These are phyloP conservation scores for Helicolenus hilgendorfi DNA, from an alignment of 2,797 vertebrate genomes.

Conservation along the genomic window DNA sequence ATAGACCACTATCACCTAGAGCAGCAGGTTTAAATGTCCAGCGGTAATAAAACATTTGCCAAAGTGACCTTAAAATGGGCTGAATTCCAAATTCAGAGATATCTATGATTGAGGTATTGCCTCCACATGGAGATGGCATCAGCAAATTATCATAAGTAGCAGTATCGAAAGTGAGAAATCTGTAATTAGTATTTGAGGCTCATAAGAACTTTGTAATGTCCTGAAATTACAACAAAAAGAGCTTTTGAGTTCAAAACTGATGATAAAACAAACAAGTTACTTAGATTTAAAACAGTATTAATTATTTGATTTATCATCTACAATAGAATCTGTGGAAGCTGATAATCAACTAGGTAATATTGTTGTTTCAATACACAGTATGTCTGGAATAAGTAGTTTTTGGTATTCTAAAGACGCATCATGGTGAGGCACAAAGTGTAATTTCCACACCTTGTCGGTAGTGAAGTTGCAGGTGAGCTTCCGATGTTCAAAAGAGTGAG, in stretches of 20 bases:
- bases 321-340: background rate
- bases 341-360: background rate
- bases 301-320: background rate
- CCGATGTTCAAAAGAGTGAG: constrained; percentile 93
- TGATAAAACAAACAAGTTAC: background rate
- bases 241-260: background rate
- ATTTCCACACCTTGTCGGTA: constrained; percentile 89
- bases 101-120: too few species aligned
- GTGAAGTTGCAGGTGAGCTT: constrained; percentile 95
- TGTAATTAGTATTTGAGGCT: background rate
- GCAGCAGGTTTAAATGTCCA: background rate
- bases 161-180: background rate
- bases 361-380: background rate
- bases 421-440: background rate
- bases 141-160: background rate
- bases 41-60: background rate
- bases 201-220: background rate
- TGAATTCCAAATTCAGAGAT: too few species aligned
- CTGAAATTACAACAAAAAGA: background rate
- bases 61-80: background rate
- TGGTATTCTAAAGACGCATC: background rate
- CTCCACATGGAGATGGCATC: background rate
- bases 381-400: background rate
- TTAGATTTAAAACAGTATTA: background rate
- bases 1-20: background rate